phyloP scores from a whole-genome alignment of 2,888 invertebrate species.

The Eupithecia abbreviata region DNA sequence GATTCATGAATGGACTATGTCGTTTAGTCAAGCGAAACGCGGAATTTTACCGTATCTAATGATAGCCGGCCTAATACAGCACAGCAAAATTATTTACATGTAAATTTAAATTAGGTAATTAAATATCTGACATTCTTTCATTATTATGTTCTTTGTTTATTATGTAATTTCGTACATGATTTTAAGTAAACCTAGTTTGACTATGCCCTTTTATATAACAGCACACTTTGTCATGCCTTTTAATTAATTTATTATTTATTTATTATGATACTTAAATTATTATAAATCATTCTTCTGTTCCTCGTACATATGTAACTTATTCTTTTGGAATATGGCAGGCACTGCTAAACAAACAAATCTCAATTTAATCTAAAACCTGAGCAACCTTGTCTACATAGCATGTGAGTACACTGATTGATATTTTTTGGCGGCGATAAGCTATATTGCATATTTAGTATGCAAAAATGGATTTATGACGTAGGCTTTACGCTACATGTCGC shows the following conservation, averaged over 20 bases:
- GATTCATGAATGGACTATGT: not conserved
- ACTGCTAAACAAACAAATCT: not conserved
- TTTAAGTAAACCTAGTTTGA: too few species aligned
- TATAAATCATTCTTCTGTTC: too few species aligned
- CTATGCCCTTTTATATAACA: too few species aligned
- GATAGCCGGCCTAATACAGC: not conserved
- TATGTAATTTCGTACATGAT: too few species aligned
- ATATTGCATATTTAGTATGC: not conserved
- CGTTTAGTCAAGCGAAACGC: not conserved
- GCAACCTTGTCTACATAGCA: not conserved
- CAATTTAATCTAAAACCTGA: not conserved
- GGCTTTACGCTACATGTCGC: not conserved
- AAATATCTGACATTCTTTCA: too few species aligned
- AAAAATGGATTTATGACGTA: constrained; percentile 3
- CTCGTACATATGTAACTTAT: not conserved
- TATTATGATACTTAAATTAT: too few species aligned
- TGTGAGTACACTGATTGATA: not conserved
- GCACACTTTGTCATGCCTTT: too few species aligned
- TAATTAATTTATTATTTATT: too few species aligned
- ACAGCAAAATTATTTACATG: too few species aligned
- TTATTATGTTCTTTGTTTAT: too few species aligned
- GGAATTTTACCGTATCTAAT: not conserved
- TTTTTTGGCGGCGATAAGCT: not conserved
- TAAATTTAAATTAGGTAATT: too few species aligned
- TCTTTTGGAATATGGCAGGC: not conserved